Evolutionary conservation across 2,888 invertebrate genomes (phyloP), one percentile per base, ranked within the genome.

Genomic region (Azorinus chamasolen): DNA sequence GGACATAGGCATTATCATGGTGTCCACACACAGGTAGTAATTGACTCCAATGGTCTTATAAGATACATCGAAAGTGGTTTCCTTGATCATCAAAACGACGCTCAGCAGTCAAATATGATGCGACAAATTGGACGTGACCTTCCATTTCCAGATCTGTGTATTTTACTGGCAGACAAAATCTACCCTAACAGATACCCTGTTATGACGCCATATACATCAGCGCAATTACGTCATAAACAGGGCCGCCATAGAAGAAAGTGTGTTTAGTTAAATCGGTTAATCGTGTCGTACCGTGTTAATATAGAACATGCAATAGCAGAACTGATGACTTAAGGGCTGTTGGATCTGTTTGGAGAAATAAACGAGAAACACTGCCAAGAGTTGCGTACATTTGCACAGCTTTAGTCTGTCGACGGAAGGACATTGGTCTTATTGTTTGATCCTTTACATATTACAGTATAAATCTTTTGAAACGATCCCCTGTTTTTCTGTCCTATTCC

Each of bases 291-390:
- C 32, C 32, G 66, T 37, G 48, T 70, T 10, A 5, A 14, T 46
- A 63, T 71, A 1, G 63, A 71, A 27, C 63, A 71, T 32, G 43
- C 71, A 6, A 63, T 63, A 5, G 50, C 37, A 12, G 39, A 71
- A 12, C 14, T 71, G 12, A 71, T 62, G 43, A 22, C 22, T 20
- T 71, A 58, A 59, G 41, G 22, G 20, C 27, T 16, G 25, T 61
- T 0, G 37, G 65, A 16, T 39, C 39, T 37, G 4, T 61, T 0
- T 65, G 61, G 59, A 41, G 65, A 41, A 46, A 61, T 18, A 22
- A 12, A 1, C 43, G 62, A 24, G 8, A 37, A 14, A 24, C 25
- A 20, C 20, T 68, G 1, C 25, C 59, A 0, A 2, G 1, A 10
- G 43, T 45, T 24, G 24, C 25, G n/a, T 2, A 24, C 4, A 39